These are phyloP conservation scores for Cranoglanis bouderius DNA, from an alignment of 2,113 vertebrate genomes.

Conservation along the genomic window DNA sequence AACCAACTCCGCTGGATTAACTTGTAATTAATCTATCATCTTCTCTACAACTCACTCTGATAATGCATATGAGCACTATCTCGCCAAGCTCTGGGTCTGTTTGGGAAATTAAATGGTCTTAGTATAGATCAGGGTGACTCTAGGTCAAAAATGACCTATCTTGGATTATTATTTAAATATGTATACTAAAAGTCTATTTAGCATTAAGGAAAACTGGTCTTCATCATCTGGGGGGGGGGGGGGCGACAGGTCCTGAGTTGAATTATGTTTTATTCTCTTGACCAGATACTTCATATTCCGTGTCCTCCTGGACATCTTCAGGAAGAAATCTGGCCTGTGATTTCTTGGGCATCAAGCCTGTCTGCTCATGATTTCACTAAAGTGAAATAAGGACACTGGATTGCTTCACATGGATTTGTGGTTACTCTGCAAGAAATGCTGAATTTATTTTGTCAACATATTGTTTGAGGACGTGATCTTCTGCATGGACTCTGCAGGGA, in stretches of 20 bases:
- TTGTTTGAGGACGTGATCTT: no score
- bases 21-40: slow-evolving; percentile 58
- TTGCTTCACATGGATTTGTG: slow-evolving; percentile 1
- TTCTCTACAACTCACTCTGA: slow-evolving; percentile 47
- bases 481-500: background rate
- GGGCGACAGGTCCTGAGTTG: background rate
- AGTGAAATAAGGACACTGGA: slow-evolving; percentile 4
- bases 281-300: background rate
- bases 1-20: slow-evolving; percentile 57
- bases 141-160: background rate
- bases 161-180: background rate
- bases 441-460: background rate
- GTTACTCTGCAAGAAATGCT: background rate
- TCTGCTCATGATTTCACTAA: background rate
- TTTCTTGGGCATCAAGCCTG: background rate
- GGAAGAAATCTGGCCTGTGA: background rate
- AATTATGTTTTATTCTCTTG: background rate
- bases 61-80: slow-evolving; percentile 44
- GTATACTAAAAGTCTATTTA: background rate
- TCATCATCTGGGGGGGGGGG: background rate
- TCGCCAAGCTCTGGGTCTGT: slow-evolving; percentile 28
- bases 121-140: slow-evolving; percentile 14
- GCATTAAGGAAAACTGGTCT: background rate
- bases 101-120: slow-evolving; percentile 36
- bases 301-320: slow-evolving; percentile 5